Conservation (phyloP, 2,888 invertebrate genomes). For the Syritta pipiens region DNA sequence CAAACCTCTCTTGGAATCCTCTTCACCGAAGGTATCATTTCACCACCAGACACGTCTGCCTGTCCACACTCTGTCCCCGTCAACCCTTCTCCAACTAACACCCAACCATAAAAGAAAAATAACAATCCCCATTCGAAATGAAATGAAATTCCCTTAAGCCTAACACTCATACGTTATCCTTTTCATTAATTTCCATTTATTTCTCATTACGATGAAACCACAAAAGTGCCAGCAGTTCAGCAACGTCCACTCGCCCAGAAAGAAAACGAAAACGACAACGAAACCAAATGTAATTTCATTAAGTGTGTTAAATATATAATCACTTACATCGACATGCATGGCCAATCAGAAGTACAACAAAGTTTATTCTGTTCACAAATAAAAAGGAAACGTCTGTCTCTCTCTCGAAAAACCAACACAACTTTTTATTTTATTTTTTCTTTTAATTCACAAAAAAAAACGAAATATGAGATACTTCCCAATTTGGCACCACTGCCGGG, state of each 20-base stretch:
- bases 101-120: no score
- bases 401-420: slow-evolving; percentile 7
- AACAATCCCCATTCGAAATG: slow-evolving; percentile 14
- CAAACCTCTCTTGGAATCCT: no score
- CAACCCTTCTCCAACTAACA: background rate
- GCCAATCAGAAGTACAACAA: slow-evolving; percentile 57
- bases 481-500: slow-evolving; percentile 47
- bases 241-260: background rate
- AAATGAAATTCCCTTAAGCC: slow-evolving; percentile 39
- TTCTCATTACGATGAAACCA: slow-evolving; percentile 62
- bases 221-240: slow-evolving; percentile 40
- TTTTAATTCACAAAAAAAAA: slow-evolving; percentile 5
- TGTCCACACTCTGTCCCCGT: background rate
- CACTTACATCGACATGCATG: slow-evolving; percentile 67
- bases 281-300: slow-evolving; percentile 63
- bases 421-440: background rate
- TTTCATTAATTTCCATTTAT: slow-evolving; percentile 67
- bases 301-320: slow-evolving; percentile 68
- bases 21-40: no score
- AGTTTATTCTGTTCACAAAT: background rate
- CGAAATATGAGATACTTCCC: slow-evolving; percentile 44
- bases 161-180: slow-evolving; percentile 64
- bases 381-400: background rate
- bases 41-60: no score
- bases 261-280: slow-evolving; percentile 2